A percentile compares a stretch with the other conserved stretches of the same genome.
Conservation (phyloP, 37 sponge, comb jelly and placozoan species). For the Petrosia ficiformis region DNA sequence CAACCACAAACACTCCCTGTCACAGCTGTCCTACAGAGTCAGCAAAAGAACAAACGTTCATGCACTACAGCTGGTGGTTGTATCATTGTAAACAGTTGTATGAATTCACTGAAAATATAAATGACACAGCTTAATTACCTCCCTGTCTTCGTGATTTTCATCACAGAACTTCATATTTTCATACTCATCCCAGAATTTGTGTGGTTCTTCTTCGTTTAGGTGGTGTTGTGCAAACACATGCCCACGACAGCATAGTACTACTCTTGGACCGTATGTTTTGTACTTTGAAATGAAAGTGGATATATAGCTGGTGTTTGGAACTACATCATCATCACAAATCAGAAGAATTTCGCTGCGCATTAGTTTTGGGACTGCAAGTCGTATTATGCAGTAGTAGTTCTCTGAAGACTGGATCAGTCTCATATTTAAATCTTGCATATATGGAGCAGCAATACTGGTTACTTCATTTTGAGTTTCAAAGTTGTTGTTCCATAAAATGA, state of each 20-base stretch:
- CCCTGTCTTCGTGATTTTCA: slow-evolving; percentile 12
- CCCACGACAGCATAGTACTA: slow-evolving; percentile 54
- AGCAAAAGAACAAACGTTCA: no score
- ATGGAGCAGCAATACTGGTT: slow-evolving; percentile 12
- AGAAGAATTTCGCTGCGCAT: slow-evolving; percentile 59
- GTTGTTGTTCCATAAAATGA: slow-evolving; percentile 74
- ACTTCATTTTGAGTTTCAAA: slow-evolving; percentile 27
- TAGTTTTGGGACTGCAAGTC: slow-evolving; percentile 45
- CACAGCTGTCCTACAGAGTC: no score
- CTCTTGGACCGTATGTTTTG: slow-evolving; percentile 50
- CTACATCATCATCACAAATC: slow-evolving; percentile 65
- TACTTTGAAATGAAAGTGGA: slow-evolving; percentile 44
- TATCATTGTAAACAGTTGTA: no score
- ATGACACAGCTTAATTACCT: slow-evolving; percentile 5
- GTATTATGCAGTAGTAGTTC: slow-evolving; percentile 64
- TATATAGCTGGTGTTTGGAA: slow-evolving; percentile 33
- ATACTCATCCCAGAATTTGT: slow-evolving; percentile 41
- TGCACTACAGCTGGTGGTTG: no score
- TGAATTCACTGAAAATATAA: neutral
- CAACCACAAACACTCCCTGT: no score
- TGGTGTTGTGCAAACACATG: slow-evolving; percentile 39
- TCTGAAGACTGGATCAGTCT: slow-evolving; percentile 49
- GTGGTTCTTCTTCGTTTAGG: slow-evolving; percentile 47
- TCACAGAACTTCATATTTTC: slow-evolving; percentile 15
- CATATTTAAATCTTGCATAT: slow-evolving; percentile 35